A percentile compares a stretch with the other conserved stretches of the same genome.
Conservation (phyloP, 2,888 invertebrate species). For the Cephus nigrinus region DNA sequence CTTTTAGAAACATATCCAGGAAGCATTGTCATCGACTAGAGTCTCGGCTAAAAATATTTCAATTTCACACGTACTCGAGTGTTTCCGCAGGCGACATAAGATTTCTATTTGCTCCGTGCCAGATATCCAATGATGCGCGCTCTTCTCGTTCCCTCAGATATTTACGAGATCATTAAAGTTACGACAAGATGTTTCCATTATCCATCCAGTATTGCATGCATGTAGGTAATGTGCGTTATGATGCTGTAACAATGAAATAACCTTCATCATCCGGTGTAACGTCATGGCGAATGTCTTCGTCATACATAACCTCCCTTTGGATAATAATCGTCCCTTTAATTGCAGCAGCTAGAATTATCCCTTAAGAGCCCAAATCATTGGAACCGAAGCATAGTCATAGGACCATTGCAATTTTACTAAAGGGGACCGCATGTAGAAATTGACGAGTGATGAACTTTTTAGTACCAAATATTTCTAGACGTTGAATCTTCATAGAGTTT, state of each 20-base stretch:
- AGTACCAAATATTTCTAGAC: not conserved
- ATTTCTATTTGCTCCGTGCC: not conserved
- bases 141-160: constrained; percentile 16
- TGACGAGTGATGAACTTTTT: not conserved
- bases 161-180: constrained; percentile 47
- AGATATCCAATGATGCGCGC: constrained; percentile 1
- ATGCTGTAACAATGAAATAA: not conserved
- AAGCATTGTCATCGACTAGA: no score
- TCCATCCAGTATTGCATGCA: not conserved
- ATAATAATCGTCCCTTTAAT: not conserved
- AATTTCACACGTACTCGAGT: not conserved
- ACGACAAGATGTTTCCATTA: constrained; percentile 32
- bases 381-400: not conserved
- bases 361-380: not conserved
- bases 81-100: not conserved
- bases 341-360: not conserved
- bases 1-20: not conserved
- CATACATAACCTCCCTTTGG: not conserved
- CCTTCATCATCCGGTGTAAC: not conserved
- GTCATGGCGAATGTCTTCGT: not conserved
- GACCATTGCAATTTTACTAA: not conserved
- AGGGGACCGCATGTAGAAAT: not conserved
- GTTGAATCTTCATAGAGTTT: not conserved
- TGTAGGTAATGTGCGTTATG: not conserved
- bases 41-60: not conserved